Evolutionary conservation across 2,797 vertebrate species (phyloP), one percentile per base, ranked within the genome.

Genomic region (Onychomys leucogaster): DNA sequence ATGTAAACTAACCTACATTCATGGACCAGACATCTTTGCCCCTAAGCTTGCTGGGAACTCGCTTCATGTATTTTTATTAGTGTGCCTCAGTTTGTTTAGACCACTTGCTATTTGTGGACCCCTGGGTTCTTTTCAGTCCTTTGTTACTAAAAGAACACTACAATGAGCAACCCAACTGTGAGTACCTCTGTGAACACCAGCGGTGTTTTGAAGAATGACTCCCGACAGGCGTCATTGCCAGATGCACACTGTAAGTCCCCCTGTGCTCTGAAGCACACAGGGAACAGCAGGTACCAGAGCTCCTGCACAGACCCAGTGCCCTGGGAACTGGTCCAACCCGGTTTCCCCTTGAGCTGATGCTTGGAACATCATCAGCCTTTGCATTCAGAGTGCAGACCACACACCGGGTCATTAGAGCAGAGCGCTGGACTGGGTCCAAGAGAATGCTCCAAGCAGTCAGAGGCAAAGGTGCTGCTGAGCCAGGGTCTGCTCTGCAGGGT

Each of bases 141-240:
- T 94, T 86, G 17, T 67, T 89, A 49, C 27, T 69, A 78, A 91
- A 84, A 85, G n/a, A 86, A 84, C 55, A 69, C n/a, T 27, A n/a
- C 32, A 12, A 11, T 16, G 37, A 83, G 5, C 52, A 14, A 34
- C 5, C 5, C 23, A 8, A 27, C 0, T 21, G 8, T 11, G 34
- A 89, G 23, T n/a, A 17, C 65, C 25, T 85, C 87, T 83, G 14
- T n/a, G 41, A 71, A 83, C 43, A 43, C 0, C 41, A 6, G 12
- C 67, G 67, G 59, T 43, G 29, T 87, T 90, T 41, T 81, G 43
- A 95, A 90, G 49, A 69, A 43, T 0, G 19, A 16, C 37, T 37
- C 52, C 52, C n/a, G 13, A 14, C 34, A 29, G 25, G 29, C 5
- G 4, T 21, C 41, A 80, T 34, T 43, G n/a, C 37, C 11, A 23